These are phyloP conservation scores for Triplophysa rosa DNA, from an alignment of 2,113 vertebrate species.

Conservation along the genomic window DNA sequence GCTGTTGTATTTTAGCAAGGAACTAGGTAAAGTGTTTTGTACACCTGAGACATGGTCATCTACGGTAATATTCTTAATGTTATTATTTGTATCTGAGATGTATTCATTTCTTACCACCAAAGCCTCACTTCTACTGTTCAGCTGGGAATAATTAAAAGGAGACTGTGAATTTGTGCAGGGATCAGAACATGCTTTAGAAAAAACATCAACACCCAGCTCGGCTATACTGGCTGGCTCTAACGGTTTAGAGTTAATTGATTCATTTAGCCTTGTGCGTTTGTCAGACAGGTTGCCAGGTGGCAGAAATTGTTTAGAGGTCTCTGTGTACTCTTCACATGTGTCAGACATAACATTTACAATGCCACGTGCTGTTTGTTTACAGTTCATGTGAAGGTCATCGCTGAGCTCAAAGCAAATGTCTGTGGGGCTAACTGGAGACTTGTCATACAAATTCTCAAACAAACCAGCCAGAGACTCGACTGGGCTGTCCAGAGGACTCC, in stretches of 20 bases:
- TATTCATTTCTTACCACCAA: not conserved
- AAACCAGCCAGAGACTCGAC: constrained; percentile 27
- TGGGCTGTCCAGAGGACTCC: constrained; percentile 6
- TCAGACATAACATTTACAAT: constrained; percentile 24
- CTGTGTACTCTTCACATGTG: constrained; percentile 7
- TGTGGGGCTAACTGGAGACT: not conserved
- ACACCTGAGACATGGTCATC: constrained; percentile 3
- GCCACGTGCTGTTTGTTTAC: constrained; percentile 20
- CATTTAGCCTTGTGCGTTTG: constrained; percentile 1
- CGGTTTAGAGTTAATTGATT: not conserved
- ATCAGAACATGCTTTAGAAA: constrained; percentile 26
- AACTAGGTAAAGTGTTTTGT: not conserved
- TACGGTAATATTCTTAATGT: constrained; percentile 35
- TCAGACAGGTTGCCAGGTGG: not conserved
- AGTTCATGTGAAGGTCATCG: constrained; percentile 26
- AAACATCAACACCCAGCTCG: constrained; percentile 8
- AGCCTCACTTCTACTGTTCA: constrained; percentile 17
- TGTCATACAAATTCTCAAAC: constrained; percentile 13
- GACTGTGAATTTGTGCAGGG: constrained; percentile 1
- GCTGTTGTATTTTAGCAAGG: constrained; percentile 10
- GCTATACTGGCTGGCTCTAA: not conserved
- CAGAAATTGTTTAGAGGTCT: constrained; percentile 17
- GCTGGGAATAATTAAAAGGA: constrained; percentile 23
- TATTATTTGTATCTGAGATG: constrained; percentile 54
- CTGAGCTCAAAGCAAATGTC: constrained; percentile 15